Percentiles rank a stretch among this genome's conserved stretches.
phyloP scores from a whole-genome alignment of 2,888 invertebrate species.

The Stomorhina lunata region DNA sequence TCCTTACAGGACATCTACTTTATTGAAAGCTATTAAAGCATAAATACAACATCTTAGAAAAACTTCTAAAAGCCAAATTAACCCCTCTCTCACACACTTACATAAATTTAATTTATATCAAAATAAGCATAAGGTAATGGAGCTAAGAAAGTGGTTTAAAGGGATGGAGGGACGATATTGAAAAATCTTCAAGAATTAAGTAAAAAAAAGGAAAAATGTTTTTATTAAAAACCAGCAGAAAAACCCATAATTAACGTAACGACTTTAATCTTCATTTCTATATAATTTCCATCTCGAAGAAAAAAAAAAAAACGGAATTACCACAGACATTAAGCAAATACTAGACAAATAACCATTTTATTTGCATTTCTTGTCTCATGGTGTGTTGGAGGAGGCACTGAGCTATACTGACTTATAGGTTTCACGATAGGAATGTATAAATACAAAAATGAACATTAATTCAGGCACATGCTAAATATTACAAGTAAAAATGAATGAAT shows the following conservation, averaged over 20 bases:
- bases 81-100: not conserved
- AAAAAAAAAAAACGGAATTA: constrained; percentile 27
- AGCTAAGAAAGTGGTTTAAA: not conserved
- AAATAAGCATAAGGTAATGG: constrained; percentile 24
- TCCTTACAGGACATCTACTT: not conserved
- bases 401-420: not conserved
- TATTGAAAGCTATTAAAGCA: not conserved
- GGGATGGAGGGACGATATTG: not conserved
- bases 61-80: constrained; percentile 9
- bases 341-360: constrained; percentile 24
- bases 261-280: constrained; percentile 55
- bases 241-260: constrained; percentile 57
- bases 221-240: not conserved
- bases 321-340: constrained; percentile 49
- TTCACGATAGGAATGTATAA: constrained; percentile 23
- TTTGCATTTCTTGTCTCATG: not conserved
- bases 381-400: not conserved
- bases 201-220: not conserved
- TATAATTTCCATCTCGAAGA: constrained; percentile 32
- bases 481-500: no score
- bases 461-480: constrained; percentile 32
- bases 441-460: constrained; percentile 29
- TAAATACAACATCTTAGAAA: constrained; percentile 17
- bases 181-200: not conserved
- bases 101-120: constrained; percentile 36